phyloP scores from a whole-genome alignment of 1,140 invertebrate species.

The Laupala kohalensis region DNA sequence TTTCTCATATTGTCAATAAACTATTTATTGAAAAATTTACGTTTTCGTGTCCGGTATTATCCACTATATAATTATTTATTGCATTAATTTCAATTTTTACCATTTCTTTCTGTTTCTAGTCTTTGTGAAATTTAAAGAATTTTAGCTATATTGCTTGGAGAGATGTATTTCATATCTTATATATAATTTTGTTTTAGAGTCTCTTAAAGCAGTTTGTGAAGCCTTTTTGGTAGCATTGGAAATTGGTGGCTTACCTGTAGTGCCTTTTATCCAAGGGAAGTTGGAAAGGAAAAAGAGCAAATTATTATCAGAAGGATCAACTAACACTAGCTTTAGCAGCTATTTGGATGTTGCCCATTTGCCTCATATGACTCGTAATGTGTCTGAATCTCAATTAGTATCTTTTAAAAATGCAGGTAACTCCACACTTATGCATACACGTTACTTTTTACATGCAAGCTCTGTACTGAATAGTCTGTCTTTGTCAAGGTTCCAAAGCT shows the following conservation, averaged over 20 bases:
- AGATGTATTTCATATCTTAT: no score
- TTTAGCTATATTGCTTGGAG: no score
- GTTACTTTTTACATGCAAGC: no score
- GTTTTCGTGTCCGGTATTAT: no score
- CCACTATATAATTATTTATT: no score
- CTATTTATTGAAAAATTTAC: no score
- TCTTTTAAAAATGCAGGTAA: slow-evolving; percentile 46
- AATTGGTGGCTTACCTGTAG: slow-evolving; percentile 43
- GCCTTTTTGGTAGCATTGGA: slow-evolving; percentile 70
- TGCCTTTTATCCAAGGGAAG: slow-evolving; percentile 41
- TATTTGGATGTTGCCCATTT: slow-evolving; percentile 39
- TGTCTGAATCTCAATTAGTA: slow-evolving; percentile 48
- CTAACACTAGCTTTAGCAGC: slow-evolving; percentile 23
- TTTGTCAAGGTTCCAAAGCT: slow-evolving; percentile 55
- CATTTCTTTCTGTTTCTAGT: no score
- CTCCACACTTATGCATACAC: no score
- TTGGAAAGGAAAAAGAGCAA: slow-evolving; percentile 64
- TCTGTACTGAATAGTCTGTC: neutral
- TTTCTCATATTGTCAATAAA: no score
- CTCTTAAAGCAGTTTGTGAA: slow-evolving; percentile 73
- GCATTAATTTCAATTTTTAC: no score
- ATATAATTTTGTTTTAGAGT: slow-evolving; percentile 57
- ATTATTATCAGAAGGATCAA: slow-evolving; percentile 22
- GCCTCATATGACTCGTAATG: slow-evolving; percentile 43
- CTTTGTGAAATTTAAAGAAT: no score